Base-by-base conservation (phyloP, 2,888 invertebrate genomes). In the Cheilosia urbana region DNA sequence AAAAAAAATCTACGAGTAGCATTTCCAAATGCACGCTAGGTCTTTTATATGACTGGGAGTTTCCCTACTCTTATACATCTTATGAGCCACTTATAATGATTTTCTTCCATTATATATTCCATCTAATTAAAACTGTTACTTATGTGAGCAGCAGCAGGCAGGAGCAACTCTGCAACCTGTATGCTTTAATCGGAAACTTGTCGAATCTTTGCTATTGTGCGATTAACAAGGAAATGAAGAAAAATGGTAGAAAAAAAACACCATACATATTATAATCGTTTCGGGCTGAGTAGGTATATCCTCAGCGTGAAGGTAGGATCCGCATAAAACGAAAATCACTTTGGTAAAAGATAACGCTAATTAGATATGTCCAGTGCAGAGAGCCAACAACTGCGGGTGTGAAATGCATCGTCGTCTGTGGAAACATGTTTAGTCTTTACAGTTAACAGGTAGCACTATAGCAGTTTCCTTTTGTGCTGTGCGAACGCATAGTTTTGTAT, bases 171-270 rank as follows among this genome's bases (percentile, higher is more conserved):
- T 30, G 2, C 45, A 30, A 85, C 80, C 69, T 66, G 85, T 85
- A 76, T 85, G 34, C 72, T 81, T 68, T 62, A 81, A 77, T 72
- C 24, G 76, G 45, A 81, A 81, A 72, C 81, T 77, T 72, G 81
- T 72, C 49, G 42, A 81, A 68, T 63, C 76, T 60, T 57, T 30
- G 58, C 71, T 68, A 72, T 81, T 81, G 72, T 73, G 63, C 37
- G 57, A 19, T 68, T 21, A 66, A 77, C 68, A 77, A 85, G 81
- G 85, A 81, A 85, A 81, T 72, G 49, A 85, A 63, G 68, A 85
- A 85, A 78, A 79, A 53, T 40, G 24, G 55, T 66, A 47, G 19
- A 58, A 71, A 66, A 66, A 62, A 68, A 34, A 30, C 24, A 13
- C 37, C 13, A 37, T 37, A 13, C 13, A 40, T 1, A 15, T 47